Conservation (phyloP, 30 jellyfish, hydroid and myxozoan genomes). For the Hydractinia echinata region DNA sequence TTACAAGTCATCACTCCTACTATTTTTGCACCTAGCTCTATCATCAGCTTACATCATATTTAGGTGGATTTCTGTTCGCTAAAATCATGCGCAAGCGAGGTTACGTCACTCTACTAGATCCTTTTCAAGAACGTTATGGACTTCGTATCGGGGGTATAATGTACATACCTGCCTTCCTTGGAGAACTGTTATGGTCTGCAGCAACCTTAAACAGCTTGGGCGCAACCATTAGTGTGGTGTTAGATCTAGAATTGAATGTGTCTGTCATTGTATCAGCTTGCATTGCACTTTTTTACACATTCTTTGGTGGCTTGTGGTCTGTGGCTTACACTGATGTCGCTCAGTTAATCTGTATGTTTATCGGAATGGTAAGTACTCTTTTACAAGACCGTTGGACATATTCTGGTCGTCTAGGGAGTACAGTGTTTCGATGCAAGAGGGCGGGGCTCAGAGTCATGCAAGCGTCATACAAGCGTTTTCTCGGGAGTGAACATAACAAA, state of each 20-base stretch:
- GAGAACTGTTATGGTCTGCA: constrained; percentile 97
- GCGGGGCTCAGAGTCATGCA: too few relatives aligned
- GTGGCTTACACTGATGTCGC: constrained; percentile 99
- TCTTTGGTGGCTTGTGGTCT: constrained; percentile 99
- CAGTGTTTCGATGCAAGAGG: too few relatives aligned
- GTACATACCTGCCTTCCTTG: constrained; percentile 98
- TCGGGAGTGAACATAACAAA: too few relatives aligned
- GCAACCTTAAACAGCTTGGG: constrained; percentile 97
- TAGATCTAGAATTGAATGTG: constrained; percentile 43
- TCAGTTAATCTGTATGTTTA: constrained; percentile 94
- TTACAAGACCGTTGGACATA: background rate
- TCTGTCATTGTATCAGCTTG: constrained; percentile 95
- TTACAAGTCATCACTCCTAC: too few relatives aligned
- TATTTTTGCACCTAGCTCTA: too few relatives aligned
- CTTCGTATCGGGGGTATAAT: constrained; percentile 85
- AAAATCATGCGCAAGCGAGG: constrained; percentile 95
- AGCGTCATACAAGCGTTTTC: too few relatives aligned
- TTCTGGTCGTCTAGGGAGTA: background rate
- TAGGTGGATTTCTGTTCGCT: constrained; percentile 97
- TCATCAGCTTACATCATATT: background rate
- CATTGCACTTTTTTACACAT: constrained; percentile 93
- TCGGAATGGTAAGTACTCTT: constrained; percentile 81
- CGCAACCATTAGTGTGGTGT: constrained; percentile 89
- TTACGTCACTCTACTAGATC: constrained; percentile 96
- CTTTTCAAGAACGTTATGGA: constrained; percentile 97